Conservation (phyloP, 2,888 invertebrate species). For the Agonum fuliginosum region DNA sequence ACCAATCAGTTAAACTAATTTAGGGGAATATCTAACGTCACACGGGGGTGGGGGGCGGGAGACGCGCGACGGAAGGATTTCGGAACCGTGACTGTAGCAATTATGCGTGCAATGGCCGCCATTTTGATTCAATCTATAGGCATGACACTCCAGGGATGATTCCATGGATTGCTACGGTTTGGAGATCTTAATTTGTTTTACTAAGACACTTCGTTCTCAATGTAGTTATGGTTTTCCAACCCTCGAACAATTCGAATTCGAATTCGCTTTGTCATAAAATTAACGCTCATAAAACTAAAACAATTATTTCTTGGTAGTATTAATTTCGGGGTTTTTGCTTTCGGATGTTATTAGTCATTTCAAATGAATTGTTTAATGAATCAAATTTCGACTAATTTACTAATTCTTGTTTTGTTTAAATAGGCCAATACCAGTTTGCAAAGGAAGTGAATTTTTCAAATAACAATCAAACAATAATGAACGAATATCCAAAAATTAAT, state of each 20-base stretch:
- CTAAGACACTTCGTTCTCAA: conserved; percentile 54
- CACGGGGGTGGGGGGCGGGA: conserved; percentile 18
- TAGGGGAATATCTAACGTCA: conserved; percentile 58
- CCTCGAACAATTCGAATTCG: conserved; percentile 14
- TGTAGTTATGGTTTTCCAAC: conserved; percentile 42
- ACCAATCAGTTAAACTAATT: conserved; percentile 60
- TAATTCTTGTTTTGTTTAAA: conserved; percentile 30
- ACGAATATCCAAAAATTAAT: conserved; percentile 58
- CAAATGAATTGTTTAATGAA: background rate
- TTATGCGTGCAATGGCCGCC: conserved; percentile 72
- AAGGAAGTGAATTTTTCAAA: conserved; percentile 55
- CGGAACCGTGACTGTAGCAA: conserved; percentile 67
- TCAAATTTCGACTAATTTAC: background rate
- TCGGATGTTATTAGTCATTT: conserved; percentile 11
- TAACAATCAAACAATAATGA: conserved; percentile 57
- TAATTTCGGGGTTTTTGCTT: background rate
- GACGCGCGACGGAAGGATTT: conserved; percentile 40
- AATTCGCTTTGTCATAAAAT: conserved; percentile 1
- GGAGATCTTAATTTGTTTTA: conserved; percentile 72
- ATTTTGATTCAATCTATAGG: conserved; percentile 78
- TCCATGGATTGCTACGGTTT: conserved; percentile 66
- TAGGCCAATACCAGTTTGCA: conserved; percentile 13
- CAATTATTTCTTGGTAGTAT: background rate
- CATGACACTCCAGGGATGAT: conserved; percentile 77
- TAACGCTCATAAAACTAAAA: background rate